Evolutionary conservation across 2,888 invertebrate species (phyloP).

Genomic region (Scaptomyza cyrtandrae): DNA sequence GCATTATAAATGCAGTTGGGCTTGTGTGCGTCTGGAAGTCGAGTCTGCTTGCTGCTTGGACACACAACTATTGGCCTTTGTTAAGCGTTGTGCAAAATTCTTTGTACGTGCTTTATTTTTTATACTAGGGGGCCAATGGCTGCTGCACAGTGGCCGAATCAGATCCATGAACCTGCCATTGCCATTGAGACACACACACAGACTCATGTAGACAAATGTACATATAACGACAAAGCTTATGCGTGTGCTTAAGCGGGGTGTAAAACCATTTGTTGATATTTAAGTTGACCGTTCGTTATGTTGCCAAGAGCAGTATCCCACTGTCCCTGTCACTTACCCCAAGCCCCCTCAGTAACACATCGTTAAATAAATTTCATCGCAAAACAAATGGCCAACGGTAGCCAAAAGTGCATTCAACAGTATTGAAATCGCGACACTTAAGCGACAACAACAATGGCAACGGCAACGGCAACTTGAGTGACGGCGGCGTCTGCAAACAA

Average conservation of each 20-base stretch:
- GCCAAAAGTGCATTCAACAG: constrained; percentile 78
- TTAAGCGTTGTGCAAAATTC: constrained; percentile 73
- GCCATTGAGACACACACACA: constrained; percentile 13
- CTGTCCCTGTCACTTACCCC: background rate
- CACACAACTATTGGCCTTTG: constrained; percentile 64
- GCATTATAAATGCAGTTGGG: constrained; percentile 77
- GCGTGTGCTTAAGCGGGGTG: background rate
- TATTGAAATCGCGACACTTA: constrained; percentile 80
- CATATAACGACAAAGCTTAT: too few relatives aligned
- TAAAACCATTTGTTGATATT: constrained; percentile 49
- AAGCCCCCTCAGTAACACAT: constrained; percentile 64
- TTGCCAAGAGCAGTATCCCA: constrained; percentile 44
- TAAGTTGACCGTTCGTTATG: constrained; percentile 16
- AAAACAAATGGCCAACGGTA: constrained; percentile 75
- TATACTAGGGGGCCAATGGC: constrained; percentile 61
- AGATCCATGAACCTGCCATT: constrained; percentile 77
- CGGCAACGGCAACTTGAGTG: constrained; percentile 27
- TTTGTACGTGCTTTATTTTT: constrained; percentile 73
- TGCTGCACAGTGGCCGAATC: constrained; percentile 68
- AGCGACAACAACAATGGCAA: constrained; percentile 48
- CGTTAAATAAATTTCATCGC: constrained; percentile 77
- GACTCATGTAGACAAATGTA: background rate
- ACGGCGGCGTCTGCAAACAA: constrained; percentile 75
- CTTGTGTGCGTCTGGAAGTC: constrained; percentile 48
- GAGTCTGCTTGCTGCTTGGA: constrained; percentile 47